Evolutionary conservation across 2,113 vertebrate species (phyloP).

Genomic region (Megaptera novaeangliae): DNA sequence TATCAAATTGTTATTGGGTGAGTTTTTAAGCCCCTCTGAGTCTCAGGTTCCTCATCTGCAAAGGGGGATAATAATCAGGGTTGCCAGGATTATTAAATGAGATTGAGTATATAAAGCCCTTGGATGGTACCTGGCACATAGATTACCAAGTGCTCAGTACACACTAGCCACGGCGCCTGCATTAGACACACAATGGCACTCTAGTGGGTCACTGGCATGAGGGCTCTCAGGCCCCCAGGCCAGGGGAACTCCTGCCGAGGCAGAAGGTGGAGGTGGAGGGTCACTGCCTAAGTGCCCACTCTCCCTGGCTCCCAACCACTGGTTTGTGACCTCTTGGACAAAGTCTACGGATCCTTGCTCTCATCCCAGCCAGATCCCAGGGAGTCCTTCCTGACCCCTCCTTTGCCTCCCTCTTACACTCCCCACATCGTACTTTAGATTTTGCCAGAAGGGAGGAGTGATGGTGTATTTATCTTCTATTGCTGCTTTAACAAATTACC

Average conservation of each 20-base stretch:
- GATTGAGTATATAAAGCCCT: neutral
- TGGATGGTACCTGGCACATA: neutral
- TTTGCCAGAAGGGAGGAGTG: neutral
- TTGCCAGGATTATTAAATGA: neutral
- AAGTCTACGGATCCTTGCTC: neutral
- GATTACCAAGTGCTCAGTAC: neutral
- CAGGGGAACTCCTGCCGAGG: neutral
- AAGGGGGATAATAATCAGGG: neutral
- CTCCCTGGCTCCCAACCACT: neutral
- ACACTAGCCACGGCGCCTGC: accelerated
- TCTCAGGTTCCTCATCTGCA: neutral
- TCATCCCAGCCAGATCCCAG: neutral
- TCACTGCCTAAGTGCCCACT: neutral
- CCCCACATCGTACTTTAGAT: neutral
- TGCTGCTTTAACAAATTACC: neutral
- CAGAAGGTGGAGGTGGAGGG: neutral
- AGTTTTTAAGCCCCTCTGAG: neutral
- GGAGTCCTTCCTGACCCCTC: neutral
- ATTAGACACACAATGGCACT: accelerated
- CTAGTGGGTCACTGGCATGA: neutral
- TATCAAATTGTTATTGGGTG: too few relatives aligned
- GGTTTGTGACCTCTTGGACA: neutral
- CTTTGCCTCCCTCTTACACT: neutral
- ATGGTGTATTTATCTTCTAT: too few relatives aligned
- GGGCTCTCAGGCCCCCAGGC: too few relatives aligned